These are phyloP conservation scores for Trypoxylon attenuatum DNA, from an alignment of 2,888 invertebrate genomes.

Conservation along the genomic window DNA sequence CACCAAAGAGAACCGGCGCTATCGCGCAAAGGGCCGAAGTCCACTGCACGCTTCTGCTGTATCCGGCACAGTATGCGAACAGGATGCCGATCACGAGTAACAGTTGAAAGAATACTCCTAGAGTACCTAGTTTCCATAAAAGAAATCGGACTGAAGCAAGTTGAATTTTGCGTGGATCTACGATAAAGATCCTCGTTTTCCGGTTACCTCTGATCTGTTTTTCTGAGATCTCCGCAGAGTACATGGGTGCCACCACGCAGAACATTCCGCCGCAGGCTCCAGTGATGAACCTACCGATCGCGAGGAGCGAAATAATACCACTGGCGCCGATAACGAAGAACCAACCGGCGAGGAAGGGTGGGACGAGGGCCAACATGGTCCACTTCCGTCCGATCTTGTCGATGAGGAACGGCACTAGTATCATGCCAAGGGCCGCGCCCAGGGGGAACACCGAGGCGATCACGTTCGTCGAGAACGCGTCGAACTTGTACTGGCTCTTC, in stretches of 20 bases:
- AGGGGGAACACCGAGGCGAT: constrained; percentile 76
- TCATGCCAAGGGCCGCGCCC: constrained; percentile 77
- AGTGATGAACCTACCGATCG: constrained; percentile 79
- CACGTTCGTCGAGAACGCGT: constrained; percentile 75
- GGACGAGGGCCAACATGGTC: constrained; percentile 78
- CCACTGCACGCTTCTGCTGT: constrained; percentile 77
- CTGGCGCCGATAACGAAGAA: constrained; percentile 80
- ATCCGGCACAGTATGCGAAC: constrained; percentile 80
- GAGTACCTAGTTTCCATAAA: constrained; percentile 76
- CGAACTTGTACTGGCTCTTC: constrained; percentile 73
- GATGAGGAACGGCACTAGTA: constrained; percentile 75
- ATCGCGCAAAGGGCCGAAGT: constrained; percentile 77
- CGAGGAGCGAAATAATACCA: constrained; percentile 77
- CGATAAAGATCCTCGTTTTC: neutral
- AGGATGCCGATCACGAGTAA: constrained; percentile 89
- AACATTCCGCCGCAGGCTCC: constrained; percentile 87
- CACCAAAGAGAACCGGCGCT: constrained; percentile 81
- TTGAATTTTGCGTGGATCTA: neutral
- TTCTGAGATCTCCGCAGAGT: constrained; percentile 88
- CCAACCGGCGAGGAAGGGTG: constrained; percentile 84
- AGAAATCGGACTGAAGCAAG: neutral
- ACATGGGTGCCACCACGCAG: constrained; percentile 87
- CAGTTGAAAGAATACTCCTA: constrained; percentile 90
- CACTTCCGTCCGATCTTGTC: constrained; percentile 82
- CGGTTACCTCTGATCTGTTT: constrained; percentile 81